These are phyloP conservation scores for cattle (Bos taurus) DNA, from an alignment of 2,113 vertebrate genomes.

Conservation along the genomic window ARS-UCD2.0 NC_037337.1:100083001-100083500, in stretches of 20 bases:
- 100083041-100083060: not conserved
- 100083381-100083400: not conserved
- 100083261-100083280: not conserved
- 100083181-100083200: accelerated
- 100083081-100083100: not conserved
- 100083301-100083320: not conserved
- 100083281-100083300: not conserved
- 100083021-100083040: not conserved
- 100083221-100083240: not conserved
- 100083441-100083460: not conserved
- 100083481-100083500: accelerated
- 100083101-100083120: not conserved
- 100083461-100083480: not conserved
- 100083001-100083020: not conserved
- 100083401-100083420: not conserved
- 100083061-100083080: not conserved
- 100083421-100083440: not conserved
- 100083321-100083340: not conserved
- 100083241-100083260: not conserved
- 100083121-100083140: not conserved
- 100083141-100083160: not conserved
- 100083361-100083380: not conserved
- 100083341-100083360: not conserved
- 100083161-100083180: not conserved
- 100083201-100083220: not conserved